A percentile compares a stretch with the other conserved stretches of the same genome.
These are phyloP conservation scores for Accipiter cooperii DNA, from an alignment of 2,113 vertebrate genomes.

Conservation along the genomic window DNA sequence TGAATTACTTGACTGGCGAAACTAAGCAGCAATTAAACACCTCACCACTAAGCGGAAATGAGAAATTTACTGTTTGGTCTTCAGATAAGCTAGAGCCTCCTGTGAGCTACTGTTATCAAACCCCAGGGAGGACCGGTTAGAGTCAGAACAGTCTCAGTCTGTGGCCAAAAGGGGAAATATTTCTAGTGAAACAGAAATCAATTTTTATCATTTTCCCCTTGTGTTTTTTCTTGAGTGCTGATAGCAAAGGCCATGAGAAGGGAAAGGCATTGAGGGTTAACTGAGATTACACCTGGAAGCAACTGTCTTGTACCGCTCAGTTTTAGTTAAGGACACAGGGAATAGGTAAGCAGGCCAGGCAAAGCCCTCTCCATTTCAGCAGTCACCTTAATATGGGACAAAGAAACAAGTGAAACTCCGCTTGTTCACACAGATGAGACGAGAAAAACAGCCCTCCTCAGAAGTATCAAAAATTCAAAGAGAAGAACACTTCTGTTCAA, in stretches of 20 bases:
- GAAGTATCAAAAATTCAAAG: neutral
- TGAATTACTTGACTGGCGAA: slow-evolving; percentile 78
- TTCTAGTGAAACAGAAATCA: slow-evolving; percentile 22
- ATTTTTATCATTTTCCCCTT: slow-evolving; percentile 25
- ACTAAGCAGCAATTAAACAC: slow-evolving; percentile 81
- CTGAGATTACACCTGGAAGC: neutral
- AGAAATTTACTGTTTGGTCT: slow-evolving; percentile 77
- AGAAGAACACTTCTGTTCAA: neutral
- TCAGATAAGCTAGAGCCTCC: slow-evolving; percentile 65
- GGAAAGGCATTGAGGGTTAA: neutral
- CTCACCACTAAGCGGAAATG: slow-evolving; percentile 73
- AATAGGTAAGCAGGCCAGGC: neutral
- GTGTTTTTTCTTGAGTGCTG: neutral
- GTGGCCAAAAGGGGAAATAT: slow-evolving; percentile 10
- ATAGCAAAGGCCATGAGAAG: neutral
- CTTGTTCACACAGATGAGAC: neutral
- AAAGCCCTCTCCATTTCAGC: neutral
- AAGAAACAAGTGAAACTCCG: neutral
- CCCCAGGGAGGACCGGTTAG: slow-evolving; percentile 16
- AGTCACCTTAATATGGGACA: neutral
- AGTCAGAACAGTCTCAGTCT: neutral
- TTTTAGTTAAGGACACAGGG: neutral
- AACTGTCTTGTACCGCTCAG: neutral
- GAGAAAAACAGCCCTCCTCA: neutral
- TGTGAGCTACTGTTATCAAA: slow-evolving; percentile 54